Evolutionary conservation across 2,113 vertebrate genomes (phyloP), one percentile per base, ranked within the genome.

Genomic region (Laticauda colubrina): DNA sequence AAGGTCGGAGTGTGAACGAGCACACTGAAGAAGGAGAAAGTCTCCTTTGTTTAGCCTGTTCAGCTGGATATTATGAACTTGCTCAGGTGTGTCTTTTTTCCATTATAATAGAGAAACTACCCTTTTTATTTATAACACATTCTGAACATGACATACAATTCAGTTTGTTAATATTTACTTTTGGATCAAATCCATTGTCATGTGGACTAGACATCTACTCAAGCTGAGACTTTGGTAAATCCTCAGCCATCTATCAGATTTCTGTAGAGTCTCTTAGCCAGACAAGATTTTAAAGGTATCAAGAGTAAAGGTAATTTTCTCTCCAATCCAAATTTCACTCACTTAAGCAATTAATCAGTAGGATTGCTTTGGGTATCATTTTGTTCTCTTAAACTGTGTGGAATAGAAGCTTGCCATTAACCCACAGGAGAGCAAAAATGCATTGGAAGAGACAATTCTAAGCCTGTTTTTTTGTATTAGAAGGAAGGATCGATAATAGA

Each of bases 11-110:
- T 94, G 99, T 99, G 95, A 99, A 99, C 86, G 99, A 99, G 94
- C 99, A 99, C 97, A 99, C 99, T 0, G 99, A 99, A 93, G 99
- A 99, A 97, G 99, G 99, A 88, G 99, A 99, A 95, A 99, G 99
- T 97, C 98, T 99, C 93, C 98, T 99, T 94, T 99, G 99, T 96
- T 98, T 99, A 91, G 99, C 99, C 96, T 99, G 99, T 97, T 99
- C 99, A 1, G 99, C 99, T 69, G 99, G 99, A 92, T 99, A 99
- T 96, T 99, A 99, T 97, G 99, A 99, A 97, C 99, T 99, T 95
- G 99, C 99, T 54, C 99, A 99, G 99, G 99, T 99, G 96, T 93
- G 97, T 97, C 91, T 90, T 39, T 91, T 91, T 55, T 9, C 10
- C 20, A 1, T 11, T 87, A 26, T 2, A 23, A 86, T 26, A 88